Evolutionary conservation across 2,797 vertebrate species (phyloP).

Genomic region (Paedocypris micromegethes): DNA sequence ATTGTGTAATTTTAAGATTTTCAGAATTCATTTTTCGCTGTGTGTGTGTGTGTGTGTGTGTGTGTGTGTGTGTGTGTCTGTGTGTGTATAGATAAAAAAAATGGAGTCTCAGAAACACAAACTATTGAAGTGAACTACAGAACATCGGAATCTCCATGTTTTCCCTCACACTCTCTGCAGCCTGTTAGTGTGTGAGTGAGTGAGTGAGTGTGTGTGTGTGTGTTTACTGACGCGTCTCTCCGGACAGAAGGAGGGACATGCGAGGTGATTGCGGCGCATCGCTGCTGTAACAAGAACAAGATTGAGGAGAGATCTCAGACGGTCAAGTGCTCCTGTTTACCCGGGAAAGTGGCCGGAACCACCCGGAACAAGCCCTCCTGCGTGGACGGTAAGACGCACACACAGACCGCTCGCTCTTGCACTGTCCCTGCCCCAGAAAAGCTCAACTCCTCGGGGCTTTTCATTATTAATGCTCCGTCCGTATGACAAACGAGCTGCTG

Average conservation of each 20-base stretch:
- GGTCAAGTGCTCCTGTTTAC: slow-evolving; percentile 97
- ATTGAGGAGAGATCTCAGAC: slow-evolving; percentile 98
- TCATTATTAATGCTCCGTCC: slow-evolving; percentile 55
- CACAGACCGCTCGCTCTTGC: slow-evolving; percentile 43
- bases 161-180: too few relatives aligned
- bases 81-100: too few relatives aligned
- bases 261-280: slow-evolving; percentile 97
- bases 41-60: too few relatives aligned
- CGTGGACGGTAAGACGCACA: slow-evolving; percentile 82
- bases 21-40: too few relatives aligned
- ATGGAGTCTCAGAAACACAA: too few relatives aligned
- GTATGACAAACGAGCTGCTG: slow-evolving; percentile 52
- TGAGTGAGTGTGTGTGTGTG: slow-evolving; percentile 33
- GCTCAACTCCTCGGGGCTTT: slow-evolving; percentile 38
- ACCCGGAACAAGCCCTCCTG: slow-evolving; percentile 96
- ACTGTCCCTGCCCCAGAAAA: slow-evolving; percentile 59
- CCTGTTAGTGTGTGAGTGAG: not conserved
- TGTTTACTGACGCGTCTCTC: slow-evolving; percentile 12
- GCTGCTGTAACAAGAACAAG: slow-evolving; percentile 98
- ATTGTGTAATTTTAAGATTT: too few relatives aligned
- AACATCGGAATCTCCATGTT: too few relatives aligned
- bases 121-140: too few relatives aligned
- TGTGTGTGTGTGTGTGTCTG: too few relatives aligned
- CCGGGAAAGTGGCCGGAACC: slow-evolving; percentile 95
- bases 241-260: slow-evolving; percentile 93